Conservation (phyloP, 2,888 invertebrate species). For the Bellardia bayeri region DNA sequence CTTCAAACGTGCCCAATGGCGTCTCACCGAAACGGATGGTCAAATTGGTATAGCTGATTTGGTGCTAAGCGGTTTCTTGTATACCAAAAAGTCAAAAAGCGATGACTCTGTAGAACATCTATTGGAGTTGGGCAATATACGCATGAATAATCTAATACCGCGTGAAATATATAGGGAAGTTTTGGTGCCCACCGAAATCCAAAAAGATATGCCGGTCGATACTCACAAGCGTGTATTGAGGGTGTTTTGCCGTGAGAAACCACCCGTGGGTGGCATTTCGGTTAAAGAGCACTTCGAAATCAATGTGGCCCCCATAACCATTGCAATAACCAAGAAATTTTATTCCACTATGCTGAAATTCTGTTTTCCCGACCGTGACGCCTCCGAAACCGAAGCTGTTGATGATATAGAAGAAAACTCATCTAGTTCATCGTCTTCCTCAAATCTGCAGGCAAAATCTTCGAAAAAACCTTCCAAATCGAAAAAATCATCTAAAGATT, state of each 20-base stretch:
- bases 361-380: constrained; percentile 97
- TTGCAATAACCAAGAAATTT: constrained; percentile 97
- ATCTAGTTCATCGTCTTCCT: constrained; percentile 85
- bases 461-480: constrained; percentile 81
- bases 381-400: constrained; percentile 88
- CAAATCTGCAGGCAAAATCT: constrained; percentile 80
- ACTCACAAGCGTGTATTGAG: constrained; percentile 94
- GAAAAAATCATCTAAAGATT: constrained; percentile 89
- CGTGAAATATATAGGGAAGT: constrained; percentile 97
- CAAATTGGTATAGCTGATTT: constrained; percentile 99
- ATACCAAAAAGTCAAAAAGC: constrained; percentile 97
- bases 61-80: constrained; percentile 97
- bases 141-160: constrained; percentile 97
- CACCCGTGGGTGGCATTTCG: constrained; percentile 99
- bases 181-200: constrained; percentile 90
- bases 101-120: constrained; percentile 99
- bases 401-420: constrained; percentile 86
- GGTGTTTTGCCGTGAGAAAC: constrained; percentile 97
- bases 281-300: constrained; percentile 99
- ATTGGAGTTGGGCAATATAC: constrained; percentile 96
- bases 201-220: constrained; percentile 94
- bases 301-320: constrained; percentile 96
- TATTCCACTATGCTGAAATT: constrained; percentile 98
- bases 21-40: constrained; percentile 98
- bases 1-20: constrained; percentile 99